Conservation (phyloP, 2,888 invertebrate species). For the Lobophora halterata region DNA sequence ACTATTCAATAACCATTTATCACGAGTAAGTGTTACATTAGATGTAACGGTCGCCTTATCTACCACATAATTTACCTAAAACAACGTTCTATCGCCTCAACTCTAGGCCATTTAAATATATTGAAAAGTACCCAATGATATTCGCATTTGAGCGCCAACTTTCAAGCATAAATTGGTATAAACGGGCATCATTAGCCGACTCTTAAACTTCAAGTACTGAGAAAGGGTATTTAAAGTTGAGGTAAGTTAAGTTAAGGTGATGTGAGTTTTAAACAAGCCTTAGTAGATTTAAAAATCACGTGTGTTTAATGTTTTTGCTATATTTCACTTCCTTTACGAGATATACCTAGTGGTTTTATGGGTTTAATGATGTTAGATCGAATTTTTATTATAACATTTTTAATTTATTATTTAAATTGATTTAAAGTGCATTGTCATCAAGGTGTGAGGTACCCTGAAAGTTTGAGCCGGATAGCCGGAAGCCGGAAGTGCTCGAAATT, state of each 20-base stretch:
- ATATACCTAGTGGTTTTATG: not conserved
- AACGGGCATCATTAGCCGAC: slow-evolving; percentile 41
- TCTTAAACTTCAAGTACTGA: slow-evolving; percentile 28
- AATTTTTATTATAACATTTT: no score
- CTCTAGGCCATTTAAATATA: slow-evolving; percentile 31
- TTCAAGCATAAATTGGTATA: slow-evolving; percentile 44
- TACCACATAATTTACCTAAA: slow-evolving; percentile 19
- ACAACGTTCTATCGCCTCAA: slow-evolving; percentile 23
- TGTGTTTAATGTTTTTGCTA: no score
- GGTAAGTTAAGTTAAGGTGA: slow-evolving; percentile 36
- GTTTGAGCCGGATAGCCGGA: no score
- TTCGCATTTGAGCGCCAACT: slow-evolving; percentile 31
- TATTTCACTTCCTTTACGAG: not conserved
- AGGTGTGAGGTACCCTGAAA: no score
- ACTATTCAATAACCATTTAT: no score
- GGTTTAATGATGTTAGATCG: no score
- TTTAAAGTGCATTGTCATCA: no score
- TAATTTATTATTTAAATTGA: no score
- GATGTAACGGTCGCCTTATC: slow-evolving; percentile 17
- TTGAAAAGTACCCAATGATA: slow-evolving; percentile 31
- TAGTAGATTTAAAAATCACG: not conserved
- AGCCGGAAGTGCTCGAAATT: no score
- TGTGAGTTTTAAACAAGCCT: slow-evolving; percentile 35
- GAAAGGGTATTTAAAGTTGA: slow-evolving; percentile 43
- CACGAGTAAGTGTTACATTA: slow-evolving; percentile 17